Conservation (phyloP, 2,113 vertebrate genomes). For the Nannospalax galili region DNA sequence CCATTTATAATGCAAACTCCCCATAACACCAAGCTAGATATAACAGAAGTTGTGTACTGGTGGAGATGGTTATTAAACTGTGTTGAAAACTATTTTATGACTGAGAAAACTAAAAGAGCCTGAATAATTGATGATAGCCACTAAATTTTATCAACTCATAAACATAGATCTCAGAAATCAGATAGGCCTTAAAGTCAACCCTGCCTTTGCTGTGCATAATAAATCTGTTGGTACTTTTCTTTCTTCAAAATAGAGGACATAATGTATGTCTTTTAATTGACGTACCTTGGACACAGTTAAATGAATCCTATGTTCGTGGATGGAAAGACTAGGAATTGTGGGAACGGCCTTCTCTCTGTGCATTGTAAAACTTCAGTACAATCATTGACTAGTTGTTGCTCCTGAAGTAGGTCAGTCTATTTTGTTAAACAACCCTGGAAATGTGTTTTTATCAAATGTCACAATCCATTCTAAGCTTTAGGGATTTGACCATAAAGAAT, state of each 20-base stretch:
- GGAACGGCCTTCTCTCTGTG: neutral
- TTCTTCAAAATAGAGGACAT: neutral
- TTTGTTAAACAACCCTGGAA: neutral
- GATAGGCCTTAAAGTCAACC: neutral
- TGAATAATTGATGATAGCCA: neutral
- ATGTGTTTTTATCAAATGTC: neutral
- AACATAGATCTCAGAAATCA: neutral
- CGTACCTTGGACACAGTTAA: neutral
- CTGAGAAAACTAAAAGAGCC: no score
- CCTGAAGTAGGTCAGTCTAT: neutral
- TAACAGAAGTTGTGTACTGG: neutral
- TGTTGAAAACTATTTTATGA: no score
- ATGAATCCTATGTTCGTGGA: neutral
- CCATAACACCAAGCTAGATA: neutral
- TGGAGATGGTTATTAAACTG: no score
- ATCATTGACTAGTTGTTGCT: neutral
- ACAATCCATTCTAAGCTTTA: neutral
- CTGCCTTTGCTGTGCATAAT: neutral
- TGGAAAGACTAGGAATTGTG: no score
- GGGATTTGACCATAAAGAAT: neutral
- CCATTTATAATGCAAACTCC: neutral
- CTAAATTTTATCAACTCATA: constrained; percentile 2
- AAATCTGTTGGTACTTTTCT: neutral
- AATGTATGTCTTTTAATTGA: neutral
- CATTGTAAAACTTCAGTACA: neutral